A percentile compares a stretch with the other conserved stretches of the same genome.
Evolutionary conservation across 2,797 vertebrate genomes (phyloP).

Genomic region (Rhynchotus rufescens): DNA sequence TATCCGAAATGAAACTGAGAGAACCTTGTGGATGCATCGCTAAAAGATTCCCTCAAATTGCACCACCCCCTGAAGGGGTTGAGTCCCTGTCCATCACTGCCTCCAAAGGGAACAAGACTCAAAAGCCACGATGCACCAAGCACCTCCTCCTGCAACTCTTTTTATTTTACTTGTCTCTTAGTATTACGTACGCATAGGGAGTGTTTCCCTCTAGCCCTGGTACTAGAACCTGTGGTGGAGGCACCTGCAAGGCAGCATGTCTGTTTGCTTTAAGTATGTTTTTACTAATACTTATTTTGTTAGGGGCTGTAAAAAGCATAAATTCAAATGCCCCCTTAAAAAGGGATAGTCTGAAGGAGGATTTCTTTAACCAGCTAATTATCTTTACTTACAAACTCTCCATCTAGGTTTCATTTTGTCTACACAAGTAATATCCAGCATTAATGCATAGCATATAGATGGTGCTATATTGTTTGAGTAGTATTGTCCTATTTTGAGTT

Average conservation of each 20-base stretch:
- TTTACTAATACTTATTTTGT: constrained; percentile 16
- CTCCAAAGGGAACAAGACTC: not conserved
- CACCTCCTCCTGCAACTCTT: fast-evolving
- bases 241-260: not conserved
- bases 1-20: not conserved
- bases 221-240: not conserved
- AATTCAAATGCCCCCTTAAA: not conserved
- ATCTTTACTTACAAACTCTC: not conserved
- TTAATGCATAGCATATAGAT: fast-evolving
- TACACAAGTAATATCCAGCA: fast-evolving
- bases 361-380: not conserved
- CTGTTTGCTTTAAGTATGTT: not conserved
- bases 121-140: not conserved
- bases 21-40: not conserved
- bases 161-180: too few species aligned
- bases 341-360: not conserved
- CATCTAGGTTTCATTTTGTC: not conserved
- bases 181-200: not conserved
- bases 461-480: not conserved
- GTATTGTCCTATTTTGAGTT: not conserved
- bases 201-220: not conserved
- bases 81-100: fast-evolving
- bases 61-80: fast-evolving
- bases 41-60: not conserved
- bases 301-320: not conserved